Evolutionary conservation across 2,797 vertebrate species (phyloP), one percentile per base, ranked within the genome.

Genomic region (Danio tinwini): DNA sequence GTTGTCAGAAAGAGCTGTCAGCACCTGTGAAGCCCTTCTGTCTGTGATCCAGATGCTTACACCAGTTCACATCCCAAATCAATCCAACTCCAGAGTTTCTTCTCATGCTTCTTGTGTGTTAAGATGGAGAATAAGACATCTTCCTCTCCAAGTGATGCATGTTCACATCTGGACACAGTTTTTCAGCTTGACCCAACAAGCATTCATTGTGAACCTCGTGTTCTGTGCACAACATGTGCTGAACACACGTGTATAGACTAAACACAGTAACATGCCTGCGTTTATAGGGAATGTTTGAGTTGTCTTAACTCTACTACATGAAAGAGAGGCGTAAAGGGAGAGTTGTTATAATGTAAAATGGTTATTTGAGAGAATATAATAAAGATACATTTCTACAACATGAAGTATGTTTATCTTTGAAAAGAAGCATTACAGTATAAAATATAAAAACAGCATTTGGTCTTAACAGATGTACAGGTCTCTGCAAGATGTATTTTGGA

Each of bases 121-220:
- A 70, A 40, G 68, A 55, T 67, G 56, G 80, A 70, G 49, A 70
- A 11, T 55, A 11, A 64, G 37, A 74, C 49, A 55, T 76, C 67
- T 72, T 62, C 82, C 62, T 79, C 45, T 50, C 52, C 16, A 44
- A 8, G 68, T 17, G 17, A n/a, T 21, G 49, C 71, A 45, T 47
- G 61, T 12, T 42, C 79, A 70, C 72, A 76, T 19, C 42, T 81
- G 72, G 59, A 61, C 29, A 40, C 21, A 10, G 40, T 59, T 77
- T 58, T 16, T 67, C 14, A 11, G 55, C 71, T 42, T 39, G 61
- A 50, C 61, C 47, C 67, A 70, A 62, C 68, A 77, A 81, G 21
- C 29, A 21, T 74, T 76, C 14, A 67, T 45, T 71, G 50, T 61
- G 85, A 80, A 88, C 82, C 85, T 17, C n/a, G 2, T 73, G 78